A percentile compares a stretch with the other conserved stretches of the same genome.
These are phyloP conservation scores for Drosophila mojavensis DNA, from an alignment of 1,140 invertebrate species.

Conservation along the genomic window DNA sequence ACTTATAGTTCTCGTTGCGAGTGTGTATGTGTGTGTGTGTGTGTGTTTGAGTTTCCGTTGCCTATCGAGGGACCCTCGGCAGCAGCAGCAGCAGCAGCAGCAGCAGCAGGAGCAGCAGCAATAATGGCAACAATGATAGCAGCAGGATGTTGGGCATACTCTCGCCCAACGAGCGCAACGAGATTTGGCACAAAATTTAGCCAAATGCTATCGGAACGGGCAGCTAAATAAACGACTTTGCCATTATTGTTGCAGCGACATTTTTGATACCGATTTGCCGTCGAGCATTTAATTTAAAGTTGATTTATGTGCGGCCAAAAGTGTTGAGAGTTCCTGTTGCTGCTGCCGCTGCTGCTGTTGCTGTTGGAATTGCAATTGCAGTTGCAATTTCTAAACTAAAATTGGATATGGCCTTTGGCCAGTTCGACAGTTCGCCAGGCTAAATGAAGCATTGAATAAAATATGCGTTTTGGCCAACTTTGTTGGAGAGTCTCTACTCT, in stretches of 20 bases:
- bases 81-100: conserved; percentile 14
- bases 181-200: conserved; percentile 53
- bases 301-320: conserved; percentile 64
- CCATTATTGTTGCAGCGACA: conserved; percentile 26
- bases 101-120: conserved; percentile 6
- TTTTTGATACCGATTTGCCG: conserved; percentile 49
- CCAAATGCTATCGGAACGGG: conserved; percentile 39
- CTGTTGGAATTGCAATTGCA: conserved; percentile 57
- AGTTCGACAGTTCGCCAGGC: conserved; percentile 12
- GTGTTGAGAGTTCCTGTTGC: conserved; percentile 14
- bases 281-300: conserved; percentile 74
- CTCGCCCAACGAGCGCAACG: conserved; percentile 11
- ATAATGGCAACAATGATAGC: conserved; percentile 10
- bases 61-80: conserved; percentile 38
- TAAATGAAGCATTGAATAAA: conserved; percentile 70
- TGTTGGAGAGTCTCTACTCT: background rate
- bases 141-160: too few species aligned
- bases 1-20: conserved; percentile 22
- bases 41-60: conserved; percentile 52
- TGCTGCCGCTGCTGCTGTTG: background rate
- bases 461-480: conserved; percentile 62
- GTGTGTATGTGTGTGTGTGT: conserved; percentile 33
- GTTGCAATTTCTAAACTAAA: conserved; percentile 64
- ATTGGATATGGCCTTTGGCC: conserved; percentile 47
- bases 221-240: conserved; percentile 44